Percentiles rank a stretch among this genome's conserved stretches.
Conservation (phyloP, 2,113 vertebrate species). For the Microcebus ravelobensis region DNA sequence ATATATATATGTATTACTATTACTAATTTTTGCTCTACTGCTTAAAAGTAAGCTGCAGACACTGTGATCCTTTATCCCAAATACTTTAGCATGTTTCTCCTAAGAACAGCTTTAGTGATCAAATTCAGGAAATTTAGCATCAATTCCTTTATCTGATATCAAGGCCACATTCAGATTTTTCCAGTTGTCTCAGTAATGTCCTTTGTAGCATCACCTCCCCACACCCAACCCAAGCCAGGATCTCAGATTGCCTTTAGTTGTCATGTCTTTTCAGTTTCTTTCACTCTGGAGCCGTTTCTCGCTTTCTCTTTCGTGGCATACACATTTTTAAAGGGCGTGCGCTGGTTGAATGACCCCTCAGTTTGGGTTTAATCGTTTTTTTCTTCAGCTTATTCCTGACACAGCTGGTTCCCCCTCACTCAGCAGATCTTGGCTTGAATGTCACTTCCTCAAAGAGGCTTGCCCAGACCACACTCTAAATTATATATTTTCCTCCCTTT, state of each 20-base stretch:
- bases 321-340: background rate
- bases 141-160: background rate
- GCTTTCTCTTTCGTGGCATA: background rate
- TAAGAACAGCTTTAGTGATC: background rate
- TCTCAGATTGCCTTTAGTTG: background rate
- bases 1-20: background rate
- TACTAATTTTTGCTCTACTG: background rate
- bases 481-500: background rate
- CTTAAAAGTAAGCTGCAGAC: background rate
- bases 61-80: background rate
- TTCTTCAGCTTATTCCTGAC: background rate
- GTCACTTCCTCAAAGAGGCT: background rate
- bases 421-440: background rate
- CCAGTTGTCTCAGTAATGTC: background rate
- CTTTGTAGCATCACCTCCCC: background rate
- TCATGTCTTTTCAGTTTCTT: background rate
- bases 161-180: background rate
- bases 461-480: background rate
- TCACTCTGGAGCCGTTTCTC: background rate
- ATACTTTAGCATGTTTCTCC: background rate
- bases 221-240: background rate
- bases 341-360: background rate
- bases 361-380: background rate
- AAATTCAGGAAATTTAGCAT: background rate
- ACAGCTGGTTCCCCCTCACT: background rate